These are phyloP conservation scores for Chrysogorgia sp. DNA, from an alignment of 92 coral and sea anemone genomes.

Conservation along the genomic window DNA sequence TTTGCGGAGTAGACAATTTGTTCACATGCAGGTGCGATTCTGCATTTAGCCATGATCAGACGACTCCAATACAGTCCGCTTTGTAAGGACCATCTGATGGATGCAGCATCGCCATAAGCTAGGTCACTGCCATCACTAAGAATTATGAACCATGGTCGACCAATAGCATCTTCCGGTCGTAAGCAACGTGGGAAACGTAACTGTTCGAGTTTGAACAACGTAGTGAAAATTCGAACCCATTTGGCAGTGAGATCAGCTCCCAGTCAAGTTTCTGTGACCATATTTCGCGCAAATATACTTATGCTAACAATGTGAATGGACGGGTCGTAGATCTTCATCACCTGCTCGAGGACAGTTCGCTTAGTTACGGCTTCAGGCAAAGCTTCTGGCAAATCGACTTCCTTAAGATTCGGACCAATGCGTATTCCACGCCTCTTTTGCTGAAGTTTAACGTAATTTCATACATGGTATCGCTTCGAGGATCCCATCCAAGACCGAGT, in stretches of 20 bases:
- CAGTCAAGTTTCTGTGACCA: slow-evolving; percentile 47
- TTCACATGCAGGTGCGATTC: slow-evolving; percentile 59
- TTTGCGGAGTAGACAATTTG: slow-evolving; percentile 65
- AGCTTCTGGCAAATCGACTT: slow-evolving; percentile 3
- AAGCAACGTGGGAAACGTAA: slow-evolving; percentile 37
- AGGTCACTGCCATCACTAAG: slow-evolving; percentile 57
- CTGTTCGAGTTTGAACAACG: slow-evolving; percentile 39
- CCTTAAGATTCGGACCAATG: slow-evolving; percentile 6
- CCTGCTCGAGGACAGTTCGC: slow-evolving; percentile 17
- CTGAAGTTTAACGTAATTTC: slow-evolving; percentile 23
- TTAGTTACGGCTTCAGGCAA: slow-evolving; percentile 14
- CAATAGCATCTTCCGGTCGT: slow-evolving; percentile 47
- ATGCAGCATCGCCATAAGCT: slow-evolving; percentile 55
- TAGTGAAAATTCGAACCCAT: slow-evolving; percentile 44
- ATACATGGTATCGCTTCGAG: slow-evolving; percentile 16
- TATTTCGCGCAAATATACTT: slow-evolving; percentile 14
- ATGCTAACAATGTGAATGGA: slow-evolving; percentile 16
- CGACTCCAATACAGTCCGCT: slow-evolving; percentile 54
- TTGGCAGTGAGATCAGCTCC: slow-evolving; percentile 43
- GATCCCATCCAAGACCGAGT: too few relatives aligned
- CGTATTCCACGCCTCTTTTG: slow-evolving; percentile 27
- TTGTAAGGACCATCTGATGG: slow-evolving; percentile 48
- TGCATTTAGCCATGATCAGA: slow-evolving; percentile 58
- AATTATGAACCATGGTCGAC: slow-evolving; percentile 57
- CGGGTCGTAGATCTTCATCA: slow-evolving; percentile 33